Percentiles rank a stretch among this genome's conserved stretches.
Conservation (phyloP, 2,113 vertebrate genomes). For the Lipophrys pholis region DNA sequence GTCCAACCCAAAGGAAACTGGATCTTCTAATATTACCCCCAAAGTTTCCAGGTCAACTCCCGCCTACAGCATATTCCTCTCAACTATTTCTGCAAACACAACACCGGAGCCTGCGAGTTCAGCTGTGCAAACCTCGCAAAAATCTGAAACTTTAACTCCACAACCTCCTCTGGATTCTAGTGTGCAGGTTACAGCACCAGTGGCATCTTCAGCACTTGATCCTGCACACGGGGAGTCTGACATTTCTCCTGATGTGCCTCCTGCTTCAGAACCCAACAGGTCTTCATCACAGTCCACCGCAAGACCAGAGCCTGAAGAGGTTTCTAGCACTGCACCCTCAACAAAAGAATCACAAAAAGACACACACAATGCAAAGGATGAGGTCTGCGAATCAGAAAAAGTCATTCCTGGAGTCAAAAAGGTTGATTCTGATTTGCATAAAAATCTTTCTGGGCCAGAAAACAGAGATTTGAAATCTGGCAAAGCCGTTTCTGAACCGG, state of each 20-base stretch:
- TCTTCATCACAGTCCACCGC: slow-evolving; percentile 3
- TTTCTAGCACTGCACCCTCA: too few species aligned
- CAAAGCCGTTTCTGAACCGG: slow-evolving; percentile 5
- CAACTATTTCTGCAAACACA: slow-evolving; percentile 17
- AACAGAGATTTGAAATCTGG: neutral
- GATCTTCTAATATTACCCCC: neutral
- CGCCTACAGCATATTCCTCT: neutral
- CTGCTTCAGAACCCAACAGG: slow-evolving; percentile 14
- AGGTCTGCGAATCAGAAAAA: neutral
- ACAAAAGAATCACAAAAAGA: too few species aligned
- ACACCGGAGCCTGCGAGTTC: neutral
- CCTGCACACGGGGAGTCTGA: slow-evolving; percentile 13
- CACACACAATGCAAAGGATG: too few species aligned
- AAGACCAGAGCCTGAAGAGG: neutral
- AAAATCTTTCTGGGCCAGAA: too few species aligned
- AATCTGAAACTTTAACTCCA: neutral
- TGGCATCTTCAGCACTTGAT: neutral
- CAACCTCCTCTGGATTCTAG: slow-evolving; percentile 17
- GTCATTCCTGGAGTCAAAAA: slow-evolving; percentile 23
- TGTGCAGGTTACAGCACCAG: neutral
- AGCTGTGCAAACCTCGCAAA: slow-evolving; percentile 7
- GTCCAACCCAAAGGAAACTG: too few species aligned
- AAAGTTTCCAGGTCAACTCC: slow-evolving; percentile 11
- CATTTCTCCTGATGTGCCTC: slow-evolving; percentile 1
- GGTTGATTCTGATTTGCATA: too few species aligned